phyloP scores from a whole-genome alignment of 1,140 invertebrate genomes.

The Asbolus verrucosus region DNA sequence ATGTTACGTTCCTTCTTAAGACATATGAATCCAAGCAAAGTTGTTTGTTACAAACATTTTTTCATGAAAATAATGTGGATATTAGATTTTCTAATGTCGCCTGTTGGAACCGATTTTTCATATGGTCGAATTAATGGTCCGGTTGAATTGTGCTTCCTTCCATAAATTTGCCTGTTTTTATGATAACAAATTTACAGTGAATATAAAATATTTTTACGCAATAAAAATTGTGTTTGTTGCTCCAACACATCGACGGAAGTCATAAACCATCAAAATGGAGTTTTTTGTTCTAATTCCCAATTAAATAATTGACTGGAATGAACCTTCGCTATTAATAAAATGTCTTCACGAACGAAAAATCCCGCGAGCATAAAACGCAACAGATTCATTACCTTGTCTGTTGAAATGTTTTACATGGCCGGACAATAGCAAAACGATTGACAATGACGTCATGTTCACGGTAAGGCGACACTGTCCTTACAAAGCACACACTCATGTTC shows the following conservation, averaged over 20 bases:
- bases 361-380: too few relatives aligned
- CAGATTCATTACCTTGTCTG: too few relatives aligned
- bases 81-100: background rate
- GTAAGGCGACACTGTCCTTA: conserved; percentile 27
- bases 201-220: conserved; percentile 17
- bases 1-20: too few relatives aligned
- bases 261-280: background rate
- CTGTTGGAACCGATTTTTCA: background rate
- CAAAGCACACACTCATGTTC: conserved; percentile 20
- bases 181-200: conserved; percentile 25
- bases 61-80: too few relatives aligned
- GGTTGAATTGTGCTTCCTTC: conserved; percentile 8
- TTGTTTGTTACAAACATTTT: too few relatives aligned
- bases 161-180: conserved; percentile 33
- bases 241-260: conserved; percentile 23
- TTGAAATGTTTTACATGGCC: too few relatives aligned
- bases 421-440: too few relatives aligned
- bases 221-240: conserved; percentile 32
- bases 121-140: conserved; percentile 2
- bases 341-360: background rate
- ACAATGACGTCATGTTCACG: conserved; percentile 30
- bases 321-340: background rate
- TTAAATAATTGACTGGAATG: too few relatives aligned
- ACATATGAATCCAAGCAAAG: too few relatives aligned
- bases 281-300: too few relatives aligned